phyloP scores from a whole-genome alignment of 2,888 invertebrate genomes.

The Parochlus steinenii region DNA sequence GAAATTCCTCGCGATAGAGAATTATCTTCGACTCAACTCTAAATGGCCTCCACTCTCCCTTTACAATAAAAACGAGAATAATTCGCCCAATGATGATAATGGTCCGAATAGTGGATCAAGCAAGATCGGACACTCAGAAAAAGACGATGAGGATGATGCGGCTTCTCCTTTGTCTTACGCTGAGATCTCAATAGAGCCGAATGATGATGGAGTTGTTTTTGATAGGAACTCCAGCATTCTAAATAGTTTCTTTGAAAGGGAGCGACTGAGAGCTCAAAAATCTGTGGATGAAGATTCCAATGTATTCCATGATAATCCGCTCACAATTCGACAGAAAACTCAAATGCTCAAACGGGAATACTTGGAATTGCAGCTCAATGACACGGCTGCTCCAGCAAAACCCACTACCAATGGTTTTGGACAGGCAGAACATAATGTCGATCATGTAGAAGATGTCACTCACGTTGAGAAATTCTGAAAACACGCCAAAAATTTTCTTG shows the following conservation, averaged over 20 bases:
- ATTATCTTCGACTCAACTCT: conserved; percentile 35
- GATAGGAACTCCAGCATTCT: conserved; percentile 30
- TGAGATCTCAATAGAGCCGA: conserved; percentile 35
- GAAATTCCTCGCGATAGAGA: conserved; percentile 45
- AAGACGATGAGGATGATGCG: conserved; percentile 15
- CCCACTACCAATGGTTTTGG: no score
- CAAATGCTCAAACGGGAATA: conserved; percentile 11
- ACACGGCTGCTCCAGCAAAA: conserved; percentile 3
- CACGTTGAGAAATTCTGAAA: no score
- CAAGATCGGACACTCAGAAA: conserved; percentile 1
- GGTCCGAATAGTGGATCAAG: conserved; percentile 11
- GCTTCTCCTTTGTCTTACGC: conserved; percentile 30
- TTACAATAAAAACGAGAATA: conserved; percentile 28
- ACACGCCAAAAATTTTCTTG: no score
- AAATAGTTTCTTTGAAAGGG: conserved; percentile 30
- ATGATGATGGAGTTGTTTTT: conserved; percentile 23
- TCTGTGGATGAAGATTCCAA: conserved; percentile 2
- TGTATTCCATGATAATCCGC: conserved; percentile 3
- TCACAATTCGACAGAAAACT: conserved; percentile 9
- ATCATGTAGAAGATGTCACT: no score
- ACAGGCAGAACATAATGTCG: no score
- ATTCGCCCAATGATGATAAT: conserved; percentile 18
- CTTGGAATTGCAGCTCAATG: conserved; percentile 10
- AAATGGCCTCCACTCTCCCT: conserved; percentile 47
- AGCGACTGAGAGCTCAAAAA: conserved; percentile 1